Evolutionary conservation across 2,888 invertebrate species (phyloP), one percentile per base, ranked within the genome.

Genomic region (Eulithis prunata): DNA sequence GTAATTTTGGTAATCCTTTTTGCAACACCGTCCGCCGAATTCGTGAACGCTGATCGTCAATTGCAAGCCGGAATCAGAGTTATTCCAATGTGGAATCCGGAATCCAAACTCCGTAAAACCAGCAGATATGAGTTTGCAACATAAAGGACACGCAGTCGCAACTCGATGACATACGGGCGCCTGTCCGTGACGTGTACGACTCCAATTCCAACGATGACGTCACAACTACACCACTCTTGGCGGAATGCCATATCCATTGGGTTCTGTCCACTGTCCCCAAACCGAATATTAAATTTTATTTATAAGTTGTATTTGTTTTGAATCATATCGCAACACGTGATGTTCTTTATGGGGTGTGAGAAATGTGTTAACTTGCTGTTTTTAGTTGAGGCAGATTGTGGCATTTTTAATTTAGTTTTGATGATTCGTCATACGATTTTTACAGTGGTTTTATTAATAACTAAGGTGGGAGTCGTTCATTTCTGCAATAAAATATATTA

Each of bases 251-350:
- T 80, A 76, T 83, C 88, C 87, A 87, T 49, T 21, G 49, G 12
- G 49, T 14, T 49, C 90, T 91, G 91, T 90, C 90, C 63, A 58
- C 47, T 59, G 66, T 66, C 66, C 83, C 79, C 83, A 76, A 77
- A 80, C 83, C 84, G 82, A 84, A 86, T 61, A 54, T 60, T 77
- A 77, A 74, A 80, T 77, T 86, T 86, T 90, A 90, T 91, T 89
- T 86, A 87, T 90, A 90, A 90, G 85, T 78, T 80, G 80, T 86
- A 85, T 89, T 88, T 90, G 90, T 91, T 90, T 90, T 89, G 84
- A 88, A 90, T 88, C 80, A 86, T 87, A 81, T 78, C 75, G 71
- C 70, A 60, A 69, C 85, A 86, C 84, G 85, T 88, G 88, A 87
- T 78, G 67, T 72, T 61, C 64, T 71, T 75, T 75, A 69, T 62